phyloP scores from a whole-genome alignment of 2,113 vertebrate species.

The Dissostichus mawsoni region DNA sequence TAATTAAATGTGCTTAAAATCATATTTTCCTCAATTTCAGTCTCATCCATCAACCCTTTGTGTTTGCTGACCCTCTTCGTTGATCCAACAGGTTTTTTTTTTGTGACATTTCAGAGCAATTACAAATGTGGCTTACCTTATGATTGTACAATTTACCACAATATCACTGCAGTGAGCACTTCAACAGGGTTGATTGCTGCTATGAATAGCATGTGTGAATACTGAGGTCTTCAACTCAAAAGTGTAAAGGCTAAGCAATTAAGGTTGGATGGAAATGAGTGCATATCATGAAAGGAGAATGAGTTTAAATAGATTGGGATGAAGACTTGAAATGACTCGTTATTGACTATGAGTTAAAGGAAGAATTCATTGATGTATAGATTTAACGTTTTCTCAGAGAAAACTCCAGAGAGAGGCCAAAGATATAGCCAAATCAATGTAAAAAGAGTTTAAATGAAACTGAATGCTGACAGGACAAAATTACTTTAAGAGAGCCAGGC shows the following conservation, averaged over 20 bases:
- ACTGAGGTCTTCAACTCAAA: slow-evolving; percentile 12
- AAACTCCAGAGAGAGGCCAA: not conserved
- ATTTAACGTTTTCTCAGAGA: slow-evolving; percentile 4
- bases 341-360: not conserved
- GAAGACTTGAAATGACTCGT: not conserved
- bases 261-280: slow-evolving; percentile 26
- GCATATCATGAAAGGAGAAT: slow-evolving; percentile 17
- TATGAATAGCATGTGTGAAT: slow-evolving; percentile 32
- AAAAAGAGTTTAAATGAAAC: not conserved
- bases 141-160: slow-evolving; percentile 24
- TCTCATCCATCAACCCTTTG: slow-evolving; percentile 46
- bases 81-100: slow-evolving; percentile 21
- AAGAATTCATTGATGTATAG: slow-evolving; percentile 8
- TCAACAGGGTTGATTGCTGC: slow-evolving; percentile 18
- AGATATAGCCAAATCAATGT: slow-evolving; percentile 16
- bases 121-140: slow-evolving; percentile 27
- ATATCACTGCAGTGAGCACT: slow-evolving; percentile 7
- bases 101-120: slow-evolving; percentile 54
- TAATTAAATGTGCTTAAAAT: slow-evolving; percentile 49
- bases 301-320: slow-evolving; percentile 3
- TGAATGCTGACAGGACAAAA: slow-evolving; percentile 1
- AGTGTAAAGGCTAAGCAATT: slow-evolving; percentile 31
- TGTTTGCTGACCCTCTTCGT: slow-evolving; percentile 27
- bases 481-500: not conserved
- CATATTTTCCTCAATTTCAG: slow-evolving; percentile 25